Evolutionary conservation across 2,888 invertebrate species (phyloP), one percentile per base, ranked within the genome.

Genomic region (Drosophila sordidapex): DNA sequence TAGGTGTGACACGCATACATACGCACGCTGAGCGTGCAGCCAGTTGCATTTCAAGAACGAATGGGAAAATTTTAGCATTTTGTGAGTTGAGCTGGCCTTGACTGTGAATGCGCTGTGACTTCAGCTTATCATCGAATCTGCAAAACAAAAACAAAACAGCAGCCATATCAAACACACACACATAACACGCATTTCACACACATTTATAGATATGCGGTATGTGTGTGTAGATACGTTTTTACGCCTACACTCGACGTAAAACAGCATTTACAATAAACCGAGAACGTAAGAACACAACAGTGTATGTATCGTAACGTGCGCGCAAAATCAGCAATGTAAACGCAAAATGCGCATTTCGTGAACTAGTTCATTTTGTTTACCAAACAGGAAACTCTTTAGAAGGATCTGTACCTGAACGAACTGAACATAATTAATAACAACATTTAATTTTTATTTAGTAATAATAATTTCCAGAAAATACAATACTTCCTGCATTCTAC

Each of bases 91-190:
- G 67, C 54, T 64, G 66, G 70, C 59, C 61, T 67, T 74, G 63
- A 64, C 61, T 62, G 52, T 25, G n/a, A 66, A 43, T 56, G 54
- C 52, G 59, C 59, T 79, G 15, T 15, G 59, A 70, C 54, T 68
- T 62, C 52, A 74, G 59, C 71, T 78, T 71, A 78, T 75, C 71
- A 79, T 78, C 43, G 56, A 71, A 79, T 75, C 62, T 79, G 79
- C 75, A 69, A 79, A 79, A 79, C 75, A 79, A 79, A 75, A 72
- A 71, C 79, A 79, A 79, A 79, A 64, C 77, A 74, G 46, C 79
- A 79, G 65, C 51, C 66, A 71, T 65, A 70, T 79, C 75, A 75
- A 70, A 68, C 74, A 69, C 61, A 46, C 46, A 15, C 46, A 46
- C 58, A 25, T 15, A 49, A 64, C 66, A 64, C 35, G 46, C 53